Evolutionary conservation across 2,797 vertebrate species (phyloP).

Genomic region (Apodemus agrarius): DNA sequence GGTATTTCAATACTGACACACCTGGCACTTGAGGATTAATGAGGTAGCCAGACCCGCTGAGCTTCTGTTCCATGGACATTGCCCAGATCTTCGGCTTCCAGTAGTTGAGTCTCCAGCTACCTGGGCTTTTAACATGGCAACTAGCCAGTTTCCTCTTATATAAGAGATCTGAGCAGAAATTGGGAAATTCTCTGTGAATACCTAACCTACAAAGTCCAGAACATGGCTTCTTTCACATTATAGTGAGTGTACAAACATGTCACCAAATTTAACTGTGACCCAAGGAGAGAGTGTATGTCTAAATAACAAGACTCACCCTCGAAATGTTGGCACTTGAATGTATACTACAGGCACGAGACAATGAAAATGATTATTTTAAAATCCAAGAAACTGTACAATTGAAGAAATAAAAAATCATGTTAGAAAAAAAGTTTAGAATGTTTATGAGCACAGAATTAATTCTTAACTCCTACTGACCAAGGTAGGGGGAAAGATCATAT

Average conservation of each 20-base stretch:
- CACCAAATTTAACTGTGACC: not conserved
- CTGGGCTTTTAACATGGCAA: not conserved
- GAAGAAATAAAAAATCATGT: not conserved
- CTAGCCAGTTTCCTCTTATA: not conserved
- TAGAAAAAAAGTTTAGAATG: not conserved
- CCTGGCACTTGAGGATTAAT: not conserved
- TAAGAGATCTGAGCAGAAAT: not conserved
- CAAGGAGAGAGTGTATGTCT: not conserved
- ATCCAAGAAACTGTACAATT: not conserved
- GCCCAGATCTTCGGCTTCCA: not conserved
- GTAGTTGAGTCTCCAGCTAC: too few relatives aligned
- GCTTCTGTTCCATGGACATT: not conserved
- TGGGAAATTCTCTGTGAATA: not conserved
- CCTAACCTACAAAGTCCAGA: not conserved
- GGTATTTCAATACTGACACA: not conserved
- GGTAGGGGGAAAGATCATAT: not conserved
- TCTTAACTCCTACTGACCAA: not conserved
- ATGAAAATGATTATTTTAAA: conserved; percentile 3
- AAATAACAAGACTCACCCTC: not conserved
- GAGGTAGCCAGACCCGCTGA: accelerated
- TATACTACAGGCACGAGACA: not conserved
- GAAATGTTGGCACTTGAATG: not conserved
- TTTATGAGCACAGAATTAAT: not conserved
- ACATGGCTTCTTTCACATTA: not conserved
- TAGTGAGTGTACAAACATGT: not conserved